Percentiles rank a stretch among this genome's conserved stretches.
Conservation (phyloP, 2,113 vertebrate genomes). For the Nibea albiflora region DNA sequence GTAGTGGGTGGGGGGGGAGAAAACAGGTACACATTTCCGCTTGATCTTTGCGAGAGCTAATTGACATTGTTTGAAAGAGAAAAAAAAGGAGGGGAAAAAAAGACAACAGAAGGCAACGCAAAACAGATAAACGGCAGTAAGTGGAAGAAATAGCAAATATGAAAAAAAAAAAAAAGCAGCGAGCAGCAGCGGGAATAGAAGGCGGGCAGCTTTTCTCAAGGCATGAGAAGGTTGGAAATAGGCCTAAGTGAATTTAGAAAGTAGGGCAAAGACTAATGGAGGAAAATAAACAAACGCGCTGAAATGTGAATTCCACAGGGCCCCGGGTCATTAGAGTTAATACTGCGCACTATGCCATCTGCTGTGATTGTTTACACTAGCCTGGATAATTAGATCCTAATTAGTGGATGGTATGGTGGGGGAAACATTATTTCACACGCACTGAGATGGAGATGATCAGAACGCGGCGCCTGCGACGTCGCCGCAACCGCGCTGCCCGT, state of each 20-base stretch:
- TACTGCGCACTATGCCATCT: constrained; percentile 90
- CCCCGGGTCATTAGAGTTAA: constrained; percentile 90
- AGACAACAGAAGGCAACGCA: constrained; percentile 32
- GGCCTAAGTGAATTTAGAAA: constrained; percentile 84
- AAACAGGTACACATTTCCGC: constrained; percentile 51
- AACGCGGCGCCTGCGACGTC: constrained; percentile 63
- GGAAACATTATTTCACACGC: constrained; percentile 77
- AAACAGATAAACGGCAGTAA: constrained; percentile 59
- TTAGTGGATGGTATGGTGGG: constrained; percentile 89
- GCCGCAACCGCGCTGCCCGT: constrained; percentile 26
- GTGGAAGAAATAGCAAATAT: constrained; percentile 40
- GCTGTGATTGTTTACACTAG: constrained; percentile 95
- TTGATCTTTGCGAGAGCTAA: constrained; percentile 58
- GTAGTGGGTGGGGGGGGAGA: constrained; percentile 22
- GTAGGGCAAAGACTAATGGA: constrained; percentile 86
- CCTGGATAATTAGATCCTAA: constrained; percentile 96
- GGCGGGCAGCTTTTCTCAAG: constrained; percentile 62
- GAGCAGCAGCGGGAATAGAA: constrained; percentile 46
- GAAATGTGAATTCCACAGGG: constrained; percentile 86
- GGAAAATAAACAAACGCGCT: constrained; percentile 84
- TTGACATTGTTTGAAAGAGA: constrained; percentile 57
- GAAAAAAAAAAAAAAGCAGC: background rate
- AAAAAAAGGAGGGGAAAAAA: background rate
- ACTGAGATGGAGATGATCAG: constrained; percentile 69
- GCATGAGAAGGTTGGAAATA: constrained; percentile 75